A percentile compares a stretch with the other conserved stretches of the same genome.
Conservation (phyloP, 2,888 invertebrate genomes). For the Branchinecta sandiegonensis region DNA sequence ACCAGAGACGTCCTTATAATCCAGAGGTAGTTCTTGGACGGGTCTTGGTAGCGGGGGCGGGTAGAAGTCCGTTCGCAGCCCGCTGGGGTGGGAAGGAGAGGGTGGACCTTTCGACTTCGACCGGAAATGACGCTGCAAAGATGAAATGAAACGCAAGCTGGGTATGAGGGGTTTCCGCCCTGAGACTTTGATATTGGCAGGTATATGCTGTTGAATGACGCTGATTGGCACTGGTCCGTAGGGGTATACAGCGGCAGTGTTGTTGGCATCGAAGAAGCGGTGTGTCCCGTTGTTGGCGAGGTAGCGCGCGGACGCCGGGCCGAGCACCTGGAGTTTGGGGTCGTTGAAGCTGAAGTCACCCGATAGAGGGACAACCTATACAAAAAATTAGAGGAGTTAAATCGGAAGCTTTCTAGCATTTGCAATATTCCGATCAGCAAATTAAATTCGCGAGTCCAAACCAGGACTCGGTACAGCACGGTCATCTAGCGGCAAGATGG, state of each 20-base stretch:
- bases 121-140: neutral
- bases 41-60: constrained; percentile 1
- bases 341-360: neutral
- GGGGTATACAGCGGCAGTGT: constrained; percentile 18
- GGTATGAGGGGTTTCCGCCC: constrained; percentile 10
- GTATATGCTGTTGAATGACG: constrained; percentile 22
- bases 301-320: neutral
- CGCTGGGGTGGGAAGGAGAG: neutral
- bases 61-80: neutral
- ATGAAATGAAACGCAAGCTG: constrained; percentile 1
- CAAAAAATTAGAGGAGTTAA: neutral
- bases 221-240: constrained; percentile 23
- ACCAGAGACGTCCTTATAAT: neutral
- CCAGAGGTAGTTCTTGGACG: neutral
- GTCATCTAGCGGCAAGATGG: too few relatives aligned
- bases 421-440: too few relatives aligned
- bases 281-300: neutral
- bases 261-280: constrained; percentile 7
- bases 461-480: too few relatives aligned
- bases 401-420: neutral
- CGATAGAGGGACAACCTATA: neutral
- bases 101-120: neutral
- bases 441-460: too few relatives aligned
- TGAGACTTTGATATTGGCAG: constrained; percentile 23
- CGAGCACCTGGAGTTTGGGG: neutral